A percentile compares a stretch with the other conserved stretches of the same genome.
These are phyloP conservation scores for Prorops nasuta DNA, from an alignment of 1,140 invertebrate species.

Conservation along the genomic window DNA sequence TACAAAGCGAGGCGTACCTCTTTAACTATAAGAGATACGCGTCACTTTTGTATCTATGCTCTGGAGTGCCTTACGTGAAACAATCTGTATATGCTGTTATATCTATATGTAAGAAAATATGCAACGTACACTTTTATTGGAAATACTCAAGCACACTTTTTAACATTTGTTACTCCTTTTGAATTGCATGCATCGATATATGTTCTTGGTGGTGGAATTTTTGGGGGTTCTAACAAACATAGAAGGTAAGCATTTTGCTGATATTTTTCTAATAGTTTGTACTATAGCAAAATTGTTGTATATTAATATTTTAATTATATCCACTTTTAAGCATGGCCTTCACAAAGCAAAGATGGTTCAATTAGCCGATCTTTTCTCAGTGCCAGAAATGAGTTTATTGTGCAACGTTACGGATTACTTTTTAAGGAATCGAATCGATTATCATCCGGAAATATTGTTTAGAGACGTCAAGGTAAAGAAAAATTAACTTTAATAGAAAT, in stretches of 20 bases:
- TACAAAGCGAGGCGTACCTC: no score
- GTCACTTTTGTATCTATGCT: no score
- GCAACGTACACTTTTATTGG: no score
- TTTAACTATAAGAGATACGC: no score
- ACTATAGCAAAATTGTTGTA: no score
- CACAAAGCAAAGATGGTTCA: constrained; percentile 82
- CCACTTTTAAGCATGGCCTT: constrained; percentile 35
- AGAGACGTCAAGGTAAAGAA: constrained; percentile 85
- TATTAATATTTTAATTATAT: no score
- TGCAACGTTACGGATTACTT: constrained; percentile 95
- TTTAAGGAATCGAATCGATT: constrained; percentile 84
- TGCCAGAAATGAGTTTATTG: constrained; percentile 92
- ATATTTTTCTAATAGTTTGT: no score
- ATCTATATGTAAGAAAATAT: no score
- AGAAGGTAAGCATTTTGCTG: constrained; percentile 41
- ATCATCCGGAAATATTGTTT: constrained; percentile 93
- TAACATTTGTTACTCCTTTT: no score
- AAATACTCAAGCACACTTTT: no score
- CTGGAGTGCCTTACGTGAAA: no score
- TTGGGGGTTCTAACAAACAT: constrained; percentile 16
- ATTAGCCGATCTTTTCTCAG: constrained; percentile 93
- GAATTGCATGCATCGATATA: constrained; percentile 34
- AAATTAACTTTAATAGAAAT: background rate
- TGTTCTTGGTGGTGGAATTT: constrained; percentile 30
- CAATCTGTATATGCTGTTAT: no score